Evolutionary conservation across 2,797 vertebrate species (phyloP).

Genomic region (Anabas testudineus): DNA sequence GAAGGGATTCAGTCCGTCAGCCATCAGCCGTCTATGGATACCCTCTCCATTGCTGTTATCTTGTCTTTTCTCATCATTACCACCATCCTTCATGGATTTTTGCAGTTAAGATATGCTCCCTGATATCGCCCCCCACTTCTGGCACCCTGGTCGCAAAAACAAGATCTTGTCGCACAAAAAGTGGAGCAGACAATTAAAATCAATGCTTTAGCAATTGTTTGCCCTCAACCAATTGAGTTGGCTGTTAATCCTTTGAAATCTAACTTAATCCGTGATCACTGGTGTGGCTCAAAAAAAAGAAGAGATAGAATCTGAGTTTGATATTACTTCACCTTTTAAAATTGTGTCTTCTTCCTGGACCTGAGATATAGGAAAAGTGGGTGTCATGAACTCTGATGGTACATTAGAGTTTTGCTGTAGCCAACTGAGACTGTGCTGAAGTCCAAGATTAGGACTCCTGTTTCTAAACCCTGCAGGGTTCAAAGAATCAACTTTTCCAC

Average conservation of each 20-base stretch:
- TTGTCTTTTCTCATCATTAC: conserved; percentile 83
- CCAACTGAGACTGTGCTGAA: conserved; percentile 65
- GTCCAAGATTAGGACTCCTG: conserved; percentile 72
- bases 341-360: conserved; percentile 23
- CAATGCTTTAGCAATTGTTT: conserved; percentile 77
- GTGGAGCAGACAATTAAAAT: conserved; percentile 85
- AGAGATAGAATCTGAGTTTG: conserved; percentile 59
- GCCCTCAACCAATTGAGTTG: conserved; percentile 72
- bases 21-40: conserved; percentile 75
- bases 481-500: conserved; percentile 80
- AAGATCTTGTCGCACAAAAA: conserved; percentile 80
- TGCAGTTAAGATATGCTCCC: conserved; percentile 78
- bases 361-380: conserved; percentile 43
- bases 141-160: conserved; percentile 71
- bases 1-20: conserved; percentile 75
- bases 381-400: conserved; percentile 64
- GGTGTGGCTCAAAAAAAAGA: conserved; percentile 47
- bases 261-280: conserved; percentile 74
- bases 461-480: conserved; percentile 78
- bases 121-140: conserved; percentile 72
- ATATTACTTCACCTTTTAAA: conserved; percentile 55
- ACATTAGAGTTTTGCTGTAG: conserved; percentile 71
- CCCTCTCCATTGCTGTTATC: conserved; percentile 80
- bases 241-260: conserved; percentile 80
- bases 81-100: conserved; percentile 81